Evolutionary conservation across 2,113 vertebrate species (phyloP).

Genomic region (Neotoma lepida): DNA sequence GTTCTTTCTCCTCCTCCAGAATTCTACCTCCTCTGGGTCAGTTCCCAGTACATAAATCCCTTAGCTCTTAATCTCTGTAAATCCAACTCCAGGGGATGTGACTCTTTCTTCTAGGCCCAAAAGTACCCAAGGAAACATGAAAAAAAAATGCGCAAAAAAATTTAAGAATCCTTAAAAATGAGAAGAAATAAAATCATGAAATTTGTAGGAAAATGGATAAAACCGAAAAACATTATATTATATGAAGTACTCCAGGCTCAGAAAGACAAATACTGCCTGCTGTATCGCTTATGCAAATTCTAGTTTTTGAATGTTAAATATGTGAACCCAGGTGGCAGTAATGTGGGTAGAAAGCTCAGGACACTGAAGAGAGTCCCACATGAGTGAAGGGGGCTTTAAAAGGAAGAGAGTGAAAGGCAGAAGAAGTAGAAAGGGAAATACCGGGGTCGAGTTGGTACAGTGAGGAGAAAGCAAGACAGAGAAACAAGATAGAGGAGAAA

Average conservation of each 20-base stretch:
- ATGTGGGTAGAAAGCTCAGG: background rate
- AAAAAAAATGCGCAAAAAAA: background rate
- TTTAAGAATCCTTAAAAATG: background rate
- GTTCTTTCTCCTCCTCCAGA: background rate
- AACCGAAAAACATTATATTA: background rate
- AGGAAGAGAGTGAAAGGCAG: background rate
- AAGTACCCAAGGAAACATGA: background rate
- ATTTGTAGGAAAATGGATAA: background rate
- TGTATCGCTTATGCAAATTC: background rate
- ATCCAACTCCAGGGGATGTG: background rate
- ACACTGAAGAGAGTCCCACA: background rate
- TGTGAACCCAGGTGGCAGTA: too few relatives aligned
- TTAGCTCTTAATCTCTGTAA: background rate
- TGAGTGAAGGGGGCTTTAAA: background rate
- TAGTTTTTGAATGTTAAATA: background rate
- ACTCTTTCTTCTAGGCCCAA: too few relatives aligned
- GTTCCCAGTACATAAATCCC: too few relatives aligned
- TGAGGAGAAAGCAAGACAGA: background rate
- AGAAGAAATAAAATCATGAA: background rate
- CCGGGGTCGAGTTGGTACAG: too few relatives aligned
- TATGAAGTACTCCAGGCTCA: background rate
- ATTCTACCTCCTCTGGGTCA: background rate
- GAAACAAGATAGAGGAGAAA: too few relatives aligned
- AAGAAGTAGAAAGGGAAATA: background rate
- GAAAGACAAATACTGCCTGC: background rate